These are phyloP conservation scores for Papilio polyxenes DNA, from an alignment of 1,140 invertebrate genomes.

Conservation along the genomic window DNA sequence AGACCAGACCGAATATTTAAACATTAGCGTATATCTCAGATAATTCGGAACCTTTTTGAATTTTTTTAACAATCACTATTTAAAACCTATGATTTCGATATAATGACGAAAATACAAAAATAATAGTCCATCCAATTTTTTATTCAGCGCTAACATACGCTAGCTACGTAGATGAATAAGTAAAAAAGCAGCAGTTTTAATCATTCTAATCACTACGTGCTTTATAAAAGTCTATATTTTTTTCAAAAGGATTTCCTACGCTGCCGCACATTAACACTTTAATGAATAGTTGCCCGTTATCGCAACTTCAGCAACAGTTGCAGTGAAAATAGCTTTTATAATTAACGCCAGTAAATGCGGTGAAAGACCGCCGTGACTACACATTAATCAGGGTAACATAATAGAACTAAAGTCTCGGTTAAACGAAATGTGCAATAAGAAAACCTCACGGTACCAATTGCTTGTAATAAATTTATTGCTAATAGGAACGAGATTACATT, in stretches of 20 bases:
- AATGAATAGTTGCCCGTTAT: constrained; percentile 30
- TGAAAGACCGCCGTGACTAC: constrained; percentile 25
- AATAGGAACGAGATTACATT: not conserved
- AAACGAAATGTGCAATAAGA: constrained; percentile 26
- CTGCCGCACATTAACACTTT: constrained; percentile 19
- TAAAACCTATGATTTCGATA: not conserved
- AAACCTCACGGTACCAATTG: constrained; percentile 29
- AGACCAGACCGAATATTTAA: too few species aligned
- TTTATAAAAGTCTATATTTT: constrained; percentile 4
- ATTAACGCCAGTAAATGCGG: constrained; percentile 29
- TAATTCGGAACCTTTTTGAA: not conserved
- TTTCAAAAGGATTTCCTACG: constrained; percentile 21
- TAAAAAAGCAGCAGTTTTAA: constrained; percentile 12
- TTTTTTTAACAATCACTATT: not conserved
- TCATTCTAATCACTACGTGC: constrained; percentile 10
- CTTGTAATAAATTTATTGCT: constrained; percentile 8
- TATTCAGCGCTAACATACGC: not conserved
- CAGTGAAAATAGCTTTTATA: constrained; percentile 37
- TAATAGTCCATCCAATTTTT: not conserved
- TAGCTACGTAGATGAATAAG: not conserved
- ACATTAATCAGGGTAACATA: constrained; percentile 31
- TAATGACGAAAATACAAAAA: not conserved
- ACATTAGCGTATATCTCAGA: not conserved
- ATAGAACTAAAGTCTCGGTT: constrained; percentile 28
- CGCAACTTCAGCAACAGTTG: constrained; percentile 32